Evolutionary conservation across 2,797 vertebrate genomes (phyloP).

Genomic region (Pteronotus mesoamericanus): DNA sequence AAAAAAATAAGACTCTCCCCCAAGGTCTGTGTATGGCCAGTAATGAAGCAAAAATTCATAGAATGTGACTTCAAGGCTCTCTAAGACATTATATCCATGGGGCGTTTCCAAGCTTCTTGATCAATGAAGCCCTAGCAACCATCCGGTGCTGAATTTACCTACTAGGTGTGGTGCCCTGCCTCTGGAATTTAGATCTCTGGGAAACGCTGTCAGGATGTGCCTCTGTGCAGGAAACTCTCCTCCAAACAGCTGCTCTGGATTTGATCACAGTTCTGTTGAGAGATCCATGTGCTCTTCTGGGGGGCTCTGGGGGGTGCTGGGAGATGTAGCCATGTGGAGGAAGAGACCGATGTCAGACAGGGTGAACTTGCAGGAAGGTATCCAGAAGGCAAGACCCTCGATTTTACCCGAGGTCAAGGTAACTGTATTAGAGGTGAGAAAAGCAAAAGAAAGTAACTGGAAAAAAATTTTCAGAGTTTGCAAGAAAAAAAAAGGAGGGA

Average conservation of each 20-base stretch:
- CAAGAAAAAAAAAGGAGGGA: neutral
- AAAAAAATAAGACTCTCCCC: neutral
- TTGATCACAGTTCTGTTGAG: conserved; percentile 30
- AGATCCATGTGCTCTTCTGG: neutral
- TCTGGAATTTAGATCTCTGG: conserved; percentile 37
- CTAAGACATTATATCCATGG: neutral
- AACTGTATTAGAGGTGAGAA: neutral
- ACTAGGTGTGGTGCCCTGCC: neutral
- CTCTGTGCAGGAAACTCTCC: conserved; percentile 3
- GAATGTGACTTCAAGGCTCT: conserved; percentile 35
- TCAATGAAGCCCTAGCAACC: neutral
- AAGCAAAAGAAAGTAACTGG: neutral
- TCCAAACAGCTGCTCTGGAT: neutral
- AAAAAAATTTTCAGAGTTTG: neutral
- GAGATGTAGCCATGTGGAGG: neutral
- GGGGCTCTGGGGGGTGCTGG: neutral
- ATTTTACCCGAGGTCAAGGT: conserved; percentile 18
- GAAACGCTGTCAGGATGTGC: conserved; percentile 1
- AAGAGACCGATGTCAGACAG: neutral
- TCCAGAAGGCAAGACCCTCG: neutral
- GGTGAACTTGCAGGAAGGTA: neutral
- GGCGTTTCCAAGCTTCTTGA: neutral
- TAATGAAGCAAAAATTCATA: conserved; percentile 40
- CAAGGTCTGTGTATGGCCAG: neutral
- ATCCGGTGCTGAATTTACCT: neutral